A percentile compares a stretch with the other conserved stretches of the same genome.
These are phyloP conservation scores for Mormyrus lacerda DNA, from an alignment of 2,113 vertebrate genomes.

Conservation along the genomic window DNA sequence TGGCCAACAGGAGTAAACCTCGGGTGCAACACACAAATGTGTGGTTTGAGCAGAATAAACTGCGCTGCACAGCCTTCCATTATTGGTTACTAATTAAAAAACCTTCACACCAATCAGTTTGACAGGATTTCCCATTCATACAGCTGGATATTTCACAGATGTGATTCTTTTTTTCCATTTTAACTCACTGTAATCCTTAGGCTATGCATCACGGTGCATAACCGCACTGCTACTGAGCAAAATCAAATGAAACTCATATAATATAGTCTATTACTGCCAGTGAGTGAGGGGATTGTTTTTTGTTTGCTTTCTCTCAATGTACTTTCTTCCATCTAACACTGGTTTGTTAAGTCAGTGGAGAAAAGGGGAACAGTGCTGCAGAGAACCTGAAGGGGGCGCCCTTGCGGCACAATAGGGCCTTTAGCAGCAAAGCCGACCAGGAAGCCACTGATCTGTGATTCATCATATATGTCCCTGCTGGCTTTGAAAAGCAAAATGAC, in stretches of 20 bases:
- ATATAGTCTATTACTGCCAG: not conserved
- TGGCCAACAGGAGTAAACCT: not conserved
- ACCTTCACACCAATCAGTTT: not conserved
- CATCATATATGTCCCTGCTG: not conserved
- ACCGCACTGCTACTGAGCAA: not conserved
- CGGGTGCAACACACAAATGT: not conserved
- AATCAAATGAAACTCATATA: not conserved
- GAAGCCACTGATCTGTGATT: not conserved
- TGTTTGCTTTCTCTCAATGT: not conserved
- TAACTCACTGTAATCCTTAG: not conserved
- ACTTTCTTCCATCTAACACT: not conserved
- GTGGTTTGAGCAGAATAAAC: not conserved
- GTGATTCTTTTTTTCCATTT: not conserved
- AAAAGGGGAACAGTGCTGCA: not conserved
- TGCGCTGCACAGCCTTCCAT: not conserved
- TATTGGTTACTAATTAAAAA: not conserved
- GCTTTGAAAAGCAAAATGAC: not conserved
- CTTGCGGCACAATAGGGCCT: not conserved
- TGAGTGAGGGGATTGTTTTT: not conserved
- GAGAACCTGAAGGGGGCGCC: slow-evolving; percentile 11
- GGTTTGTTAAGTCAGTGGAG: not conserved
- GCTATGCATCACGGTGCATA: not conserved
- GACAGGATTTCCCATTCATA: not conserved
- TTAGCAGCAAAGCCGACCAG: not conserved
- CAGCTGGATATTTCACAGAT: not conserved